Conservation (phyloP, 1,140 invertebrate genomes). For the Drosophila kohkoa region DNA sequence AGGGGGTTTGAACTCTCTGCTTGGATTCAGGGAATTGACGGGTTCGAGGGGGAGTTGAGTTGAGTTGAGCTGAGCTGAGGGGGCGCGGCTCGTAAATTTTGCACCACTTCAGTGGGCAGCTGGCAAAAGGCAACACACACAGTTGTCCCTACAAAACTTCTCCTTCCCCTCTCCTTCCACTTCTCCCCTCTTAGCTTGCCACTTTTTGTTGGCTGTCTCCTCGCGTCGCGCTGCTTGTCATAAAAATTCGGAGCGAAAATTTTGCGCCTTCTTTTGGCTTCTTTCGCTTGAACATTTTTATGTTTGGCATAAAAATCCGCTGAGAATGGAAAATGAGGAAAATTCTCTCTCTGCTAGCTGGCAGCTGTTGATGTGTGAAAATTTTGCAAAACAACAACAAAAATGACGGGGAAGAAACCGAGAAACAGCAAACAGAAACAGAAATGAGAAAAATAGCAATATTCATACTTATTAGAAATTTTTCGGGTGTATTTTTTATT, state of each 20-base stretch:
- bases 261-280: conserved; percentile 38
- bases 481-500: conserved; percentile 46
- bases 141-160: conserved; percentile 25
- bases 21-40: conserved; percentile 29
- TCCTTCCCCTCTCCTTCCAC: too few species aligned
- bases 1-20: conserved; percentile 14
- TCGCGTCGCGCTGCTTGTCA: conserved; percentile 39
- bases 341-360: conserved; percentile 38
- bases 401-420: not conserved
- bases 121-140: conserved; percentile 41
- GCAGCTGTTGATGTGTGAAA: conserved; percentile 72
- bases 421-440: conserved; percentile 1
- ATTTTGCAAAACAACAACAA: conserved; percentile 36
- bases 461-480: conserved; percentile 37
- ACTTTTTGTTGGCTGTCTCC: not conserved
- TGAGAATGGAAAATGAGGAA: conserved; percentile 46
- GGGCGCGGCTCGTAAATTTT: conserved; percentile 72
- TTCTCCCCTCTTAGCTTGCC: not conserved
- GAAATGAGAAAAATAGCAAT: conserved; percentile 10
- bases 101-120: conserved; percentile 73
- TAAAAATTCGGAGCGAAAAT: conserved; percentile 69
- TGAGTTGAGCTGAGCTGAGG: conserved; percentile 12
- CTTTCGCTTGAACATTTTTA: conserved; percentile 27
- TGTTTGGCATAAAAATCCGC: conserved; percentile 45
- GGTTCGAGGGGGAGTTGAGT: conserved; percentile 16